A percentile compares a stretch with the other conserved stretches of the same genome.
phyloP scores from a whole-genome alignment of 2,888 invertebrate genomes.

The Ophion slaviceki region DNA sequence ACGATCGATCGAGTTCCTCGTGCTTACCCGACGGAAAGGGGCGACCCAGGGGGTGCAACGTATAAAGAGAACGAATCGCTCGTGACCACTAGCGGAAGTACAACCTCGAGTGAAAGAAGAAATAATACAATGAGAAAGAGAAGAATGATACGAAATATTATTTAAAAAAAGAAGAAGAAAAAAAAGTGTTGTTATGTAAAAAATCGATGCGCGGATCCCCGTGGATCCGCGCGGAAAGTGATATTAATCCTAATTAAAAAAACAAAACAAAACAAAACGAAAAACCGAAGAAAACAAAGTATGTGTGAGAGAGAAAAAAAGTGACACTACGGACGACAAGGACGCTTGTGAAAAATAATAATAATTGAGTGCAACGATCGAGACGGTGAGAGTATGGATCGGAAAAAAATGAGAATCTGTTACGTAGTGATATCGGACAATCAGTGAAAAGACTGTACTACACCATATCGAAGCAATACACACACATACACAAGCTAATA shows the following conservation, averaged over 20 bases:
- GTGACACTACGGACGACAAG: conserved; percentile 6
- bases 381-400: background rate
- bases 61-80: conserved; percentile 41
- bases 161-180: conserved; percentile 28
- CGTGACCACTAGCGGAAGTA: conserved; percentile 58
- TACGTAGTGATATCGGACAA: conserved; percentile 83
- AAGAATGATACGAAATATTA: conserved; percentile 48
- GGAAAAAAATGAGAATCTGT: conserved; percentile 31
- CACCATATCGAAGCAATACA: conserved; percentile 82
- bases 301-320: conserved; percentile 6
- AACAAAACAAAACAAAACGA: background rate
- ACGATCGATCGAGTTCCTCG: conserved; percentile 37
- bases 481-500: conserved; percentile 54
- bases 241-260: conserved; percentile 82
- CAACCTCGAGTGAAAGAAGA: conserved; percentile 47
- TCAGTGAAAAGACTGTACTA: conserved; percentile 84
- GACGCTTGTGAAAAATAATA: conserved; percentile 12
- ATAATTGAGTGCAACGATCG: conserved; percentile 21
- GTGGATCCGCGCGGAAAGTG: conserved; percentile 78
- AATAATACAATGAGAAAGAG: background rate
- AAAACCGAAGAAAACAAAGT: background rate
- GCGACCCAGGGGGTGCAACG: background rate
- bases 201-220: conserved; percentile 68
- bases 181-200: conserved; percentile 63
- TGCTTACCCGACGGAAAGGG: conserved; percentile 33